phyloP scores from a whole-genome alignment of 2,888 invertebrate genomes.

The Torymus texanus region DNA sequence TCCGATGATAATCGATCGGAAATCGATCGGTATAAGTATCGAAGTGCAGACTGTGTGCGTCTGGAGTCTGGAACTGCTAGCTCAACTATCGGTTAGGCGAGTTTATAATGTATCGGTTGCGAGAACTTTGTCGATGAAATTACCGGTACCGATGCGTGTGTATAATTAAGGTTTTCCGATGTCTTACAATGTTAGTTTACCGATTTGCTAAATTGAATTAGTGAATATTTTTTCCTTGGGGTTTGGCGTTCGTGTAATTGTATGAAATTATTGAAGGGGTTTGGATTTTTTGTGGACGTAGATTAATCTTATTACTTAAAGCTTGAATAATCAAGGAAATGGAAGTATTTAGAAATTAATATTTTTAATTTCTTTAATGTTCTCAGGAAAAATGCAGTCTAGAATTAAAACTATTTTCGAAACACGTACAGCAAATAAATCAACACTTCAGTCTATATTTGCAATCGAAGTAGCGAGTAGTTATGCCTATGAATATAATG shows the following conservation, averaged over 20 bases:
- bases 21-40: conserved; percentile 45
- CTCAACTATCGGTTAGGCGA: conserved; percentile 3
- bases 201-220: conserved; percentile 19
- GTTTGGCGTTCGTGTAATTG: no score
- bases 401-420: no score
- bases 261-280: no score
- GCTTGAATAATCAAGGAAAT: no score
- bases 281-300: no score
- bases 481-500: conserved; percentile 3
- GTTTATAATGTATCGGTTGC: conserved; percentile 26
- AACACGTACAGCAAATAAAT: no score
- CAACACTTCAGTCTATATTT: neutral
- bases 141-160: conserved; percentile 6
- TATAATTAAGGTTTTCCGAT: conserved; percentile 37
- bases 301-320: no score
- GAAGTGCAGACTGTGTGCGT: no score
- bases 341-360: no score
- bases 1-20: conserved; percentile 48
- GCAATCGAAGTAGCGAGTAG: neutral
- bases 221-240: neutral
- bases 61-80: neutral
- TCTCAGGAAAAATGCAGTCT: no score
- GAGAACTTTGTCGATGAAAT: conserved; percentile 47
- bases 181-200: conserved; percentile 4
- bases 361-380: no score